Conservation (phyloP, 2,797 vertebrate genomes). For the Pseudocheirus occidentalis region DNA sequence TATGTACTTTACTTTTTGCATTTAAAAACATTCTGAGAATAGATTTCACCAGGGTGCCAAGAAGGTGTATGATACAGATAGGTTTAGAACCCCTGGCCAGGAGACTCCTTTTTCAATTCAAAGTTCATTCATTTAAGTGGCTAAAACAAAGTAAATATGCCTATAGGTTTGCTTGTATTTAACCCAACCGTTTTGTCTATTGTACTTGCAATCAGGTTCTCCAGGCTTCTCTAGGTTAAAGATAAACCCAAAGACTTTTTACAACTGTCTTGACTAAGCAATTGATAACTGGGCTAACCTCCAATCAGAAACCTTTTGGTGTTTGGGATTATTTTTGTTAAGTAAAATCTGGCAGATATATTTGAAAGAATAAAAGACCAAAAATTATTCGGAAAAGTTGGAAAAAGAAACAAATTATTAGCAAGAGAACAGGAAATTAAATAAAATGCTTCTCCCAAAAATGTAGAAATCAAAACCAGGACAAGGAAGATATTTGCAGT, state of each 20-base stretch:
- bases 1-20: neutral
- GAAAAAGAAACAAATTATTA: slow-evolving; percentile 40
- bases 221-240: slow-evolving; percentile 42
- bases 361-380: slow-evolving; percentile 30
- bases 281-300: slow-evolving; percentile 29
- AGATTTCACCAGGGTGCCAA: neutral
- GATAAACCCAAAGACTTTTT: slow-evolving; percentile 17
- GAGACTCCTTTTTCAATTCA: neutral
- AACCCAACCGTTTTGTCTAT: slow-evolving; percentile 15
- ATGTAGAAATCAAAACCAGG: slow-evolving; percentile 62
- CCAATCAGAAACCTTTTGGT: slow-evolving; percentile 48
- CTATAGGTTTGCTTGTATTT: slow-evolving; percentile 28
- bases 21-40: neutral
- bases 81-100: neutral
- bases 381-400: slow-evolving; percentile 40
- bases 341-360: slow-evolving; percentile 15
- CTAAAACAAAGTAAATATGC: slow-evolving; percentile 51
- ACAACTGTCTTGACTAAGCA: slow-evolving; percentile 17
- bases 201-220: slow-evolving; percentile 41
- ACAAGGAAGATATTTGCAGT: slow-evolving; percentile 53
- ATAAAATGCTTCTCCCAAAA: slow-evolving; percentile 63
- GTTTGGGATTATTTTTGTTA: slow-evolving; percentile 49
- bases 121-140: slow-evolving; percentile 46
- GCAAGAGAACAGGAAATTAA: slow-evolving; percentile 25
- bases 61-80: neutral